Evolutionary conservation across 2,797 vertebrate genomes (phyloP), one percentile per base, ranked within the genome.

Genomic region (Petrocephalus sullivani): DNA sequence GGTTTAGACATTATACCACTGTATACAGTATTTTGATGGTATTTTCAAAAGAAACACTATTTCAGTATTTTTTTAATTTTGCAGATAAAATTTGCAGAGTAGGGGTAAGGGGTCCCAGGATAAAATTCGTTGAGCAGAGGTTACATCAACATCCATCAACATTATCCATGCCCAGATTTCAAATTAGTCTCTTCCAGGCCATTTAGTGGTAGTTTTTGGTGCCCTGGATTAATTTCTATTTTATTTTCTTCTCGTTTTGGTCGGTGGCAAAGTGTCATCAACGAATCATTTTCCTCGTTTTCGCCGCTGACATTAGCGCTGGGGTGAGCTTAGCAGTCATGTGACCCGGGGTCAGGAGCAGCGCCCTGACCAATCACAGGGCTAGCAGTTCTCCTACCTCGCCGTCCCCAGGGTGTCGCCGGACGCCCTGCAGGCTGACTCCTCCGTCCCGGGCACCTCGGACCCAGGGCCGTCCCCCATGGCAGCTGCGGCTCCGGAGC

Each of bases 371-470:
- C 2, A 3, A 5, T 8, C 78, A 10, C 9, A 8, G 41, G 54
- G 46, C n/a, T 53, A 46, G 83, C 19, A 87, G 53, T 28, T 86
- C n/a, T 87, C 90, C 87, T 93, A 97, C 97, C 96, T 97, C 84
- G 95, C 94, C 88, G 58, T 92, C 87, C 95, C 96, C 0, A 95
- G 94, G 0, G 95, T 96, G 87, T 96, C 95, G 90, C 95, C 96
- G 9, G 95, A 95, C 60, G 93, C 95, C 93, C 96, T 96, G 92
- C 97, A 98, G 91, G 92, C 12, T 1, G 96, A 95, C 78, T 94
- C 93, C 88, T 97, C 95, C 37, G 87, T 89, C 88, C 94, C 94
- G 75, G 91, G 93, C 12, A 87, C 71, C 61, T 94, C 94, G n/a
- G 91, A 85, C 88, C 90, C 90, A 56, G 89, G 87, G 0, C 93